Evolutionary conservation across 2,113 vertebrate species (phyloP), one percentile per base, ranked within the genome.

Genomic region (Thamnaconus septentrionalis): DNA sequence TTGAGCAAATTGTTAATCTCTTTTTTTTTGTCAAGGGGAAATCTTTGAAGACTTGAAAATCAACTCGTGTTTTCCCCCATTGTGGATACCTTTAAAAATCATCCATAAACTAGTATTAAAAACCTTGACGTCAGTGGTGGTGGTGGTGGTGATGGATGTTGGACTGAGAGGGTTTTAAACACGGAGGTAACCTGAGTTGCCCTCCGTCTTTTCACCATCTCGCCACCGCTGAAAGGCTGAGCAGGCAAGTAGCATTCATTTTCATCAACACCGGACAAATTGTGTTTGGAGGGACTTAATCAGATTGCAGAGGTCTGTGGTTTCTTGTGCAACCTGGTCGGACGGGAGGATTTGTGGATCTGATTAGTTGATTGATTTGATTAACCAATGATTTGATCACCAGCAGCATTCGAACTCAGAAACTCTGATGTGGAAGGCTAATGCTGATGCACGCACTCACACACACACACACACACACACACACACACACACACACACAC

Each of bases 351-450:
- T 64, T 63, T 80, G 76, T 57, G 48, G 47, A 84, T 85, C 70
- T 69, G 64, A 87, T 89, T 86, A 80, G 72, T 74, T 76, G 66
- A 80, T 83, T 81, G 72, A 86, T 87, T 78, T 58, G 60, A 78
- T 86, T 80, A 82, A 40, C 68, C 0, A 0, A 18, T 76, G 76
- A 79, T 80, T 70, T 61, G 59, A 82, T 85, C 31, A 60, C 41
- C 43, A 55, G 51, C 62, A 76, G 39, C 4, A 52, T 18, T 12
- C 12, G n/a, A 12, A 31, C 18, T 5, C 7, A 6, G 50, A 52
- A 46, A 64, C 47, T 12, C 61, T 43, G 42, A 73, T 58, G 56
- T 41, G 12, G 45, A 6, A 2, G 11, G 41, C 31, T 61, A n/a
- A 46, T 41, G 18, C 18, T 31, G 18, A 31, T 31, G 18, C 18